phyloP scores from a whole-genome alignment of 1,140 invertebrate species.

The Drosophila mojavensis region DNA sequence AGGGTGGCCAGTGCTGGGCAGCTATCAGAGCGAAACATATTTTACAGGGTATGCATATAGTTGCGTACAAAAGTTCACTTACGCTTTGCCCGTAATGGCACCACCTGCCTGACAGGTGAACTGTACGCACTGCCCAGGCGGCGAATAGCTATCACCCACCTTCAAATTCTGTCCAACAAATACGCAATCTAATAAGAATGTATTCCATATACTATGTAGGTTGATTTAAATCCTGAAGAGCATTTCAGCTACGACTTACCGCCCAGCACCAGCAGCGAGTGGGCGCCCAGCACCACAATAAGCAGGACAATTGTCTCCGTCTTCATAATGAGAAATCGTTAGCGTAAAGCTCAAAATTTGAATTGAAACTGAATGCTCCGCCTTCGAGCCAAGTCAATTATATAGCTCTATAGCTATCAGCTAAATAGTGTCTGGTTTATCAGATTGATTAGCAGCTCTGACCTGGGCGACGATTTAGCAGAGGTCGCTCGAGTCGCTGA shows the following conservation, averaged over 20 bases:
- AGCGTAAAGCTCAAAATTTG: too few relatives aligned
- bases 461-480: neutral
- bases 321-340: constrained; percentile 34
- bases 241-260: constrained; percentile 25
- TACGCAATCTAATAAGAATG: constrained; percentile 30
- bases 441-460: neutral
- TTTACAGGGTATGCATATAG: too few relatives aligned
- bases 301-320: constrained; percentile 58
- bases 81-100: constrained; percentile 13
- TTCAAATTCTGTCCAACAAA: constrained; percentile 24
- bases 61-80: neutral
- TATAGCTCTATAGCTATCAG: neutral
- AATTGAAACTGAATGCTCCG: neutral
- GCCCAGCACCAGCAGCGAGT: constrained; percentile 50
- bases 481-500: too few relatives aligned
- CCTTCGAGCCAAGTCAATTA: neutral
- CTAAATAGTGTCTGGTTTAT: neutral
- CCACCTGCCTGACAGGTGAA: constrained; percentile 32
- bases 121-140: constrained; percentile 24
- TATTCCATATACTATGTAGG: neutral
- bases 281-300: constrained; percentile 50
- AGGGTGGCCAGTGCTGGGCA: constrained; percentile 27
- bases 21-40: constrained; percentile 14
- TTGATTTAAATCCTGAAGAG: neutral
- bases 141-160: constrained; percentile 43